Base-by-base conservation (phyloP, 1,140 invertebrate species). In the Cotesia vestalis region DNA sequence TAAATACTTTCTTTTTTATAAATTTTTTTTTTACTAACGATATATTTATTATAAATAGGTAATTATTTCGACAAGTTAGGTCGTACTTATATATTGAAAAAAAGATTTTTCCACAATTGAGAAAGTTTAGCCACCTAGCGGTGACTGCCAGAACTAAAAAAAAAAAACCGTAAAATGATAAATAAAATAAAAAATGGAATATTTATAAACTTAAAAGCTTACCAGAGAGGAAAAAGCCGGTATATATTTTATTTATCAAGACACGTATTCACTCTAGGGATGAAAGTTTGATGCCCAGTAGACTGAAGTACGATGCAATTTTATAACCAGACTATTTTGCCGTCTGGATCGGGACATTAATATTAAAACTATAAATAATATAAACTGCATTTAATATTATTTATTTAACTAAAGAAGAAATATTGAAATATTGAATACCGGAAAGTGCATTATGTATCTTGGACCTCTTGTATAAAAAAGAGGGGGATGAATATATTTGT, bases 401-500 rank as follows among this genome's bases (percentile, higher is more conserved):
- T 27, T 27, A 27, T 27, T 27, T 27, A 27, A 27, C 27, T 27
- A 27, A 27, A 27, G 27, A 66, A 9, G 38, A 46, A 6, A 46
- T 46, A 46, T 57, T 73, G 74, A 80, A 79, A 81, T 80, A 81
- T 81, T 81, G 78, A 81, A 81, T 81, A 80, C 75, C 77, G 73
- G 78, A 73, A 78, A 77, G 78, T 81, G 80, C 80, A 81, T 81
- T 81, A 81, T 81, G 80, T 79, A 81, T 78, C 76, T 78, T 73
- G 77, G 76, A 71, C 77, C 70, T 61, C 72, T 69, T 68, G 63
- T 72, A 62, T 59, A 69, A 73, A 71, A 63, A 71, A 64, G 73
- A 77, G 77, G 76, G 76, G 77, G 76, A 74, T 9, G 75, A 73
- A 77, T 64, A 77, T 73, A 77, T 73, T 78, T 57, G 40, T 11